Evolutionary conservation across 2,113 vertebrate species (phyloP).

Genomic region (Psilopsiagon aurifrons): DNA sequence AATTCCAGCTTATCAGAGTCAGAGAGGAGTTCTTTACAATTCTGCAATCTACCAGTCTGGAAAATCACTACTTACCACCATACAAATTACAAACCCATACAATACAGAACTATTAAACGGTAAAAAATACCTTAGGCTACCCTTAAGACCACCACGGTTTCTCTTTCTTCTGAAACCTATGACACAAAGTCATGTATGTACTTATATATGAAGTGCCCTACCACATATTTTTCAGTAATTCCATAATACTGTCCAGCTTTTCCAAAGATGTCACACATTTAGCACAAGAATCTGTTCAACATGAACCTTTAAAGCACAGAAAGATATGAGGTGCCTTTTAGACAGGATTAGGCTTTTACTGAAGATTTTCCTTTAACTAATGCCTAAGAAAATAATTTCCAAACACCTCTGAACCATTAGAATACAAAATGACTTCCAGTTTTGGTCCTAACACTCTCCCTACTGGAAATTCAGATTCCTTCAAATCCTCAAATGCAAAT

Average conservation of each 20-base stretch:
- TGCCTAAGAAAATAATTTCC: background rate
- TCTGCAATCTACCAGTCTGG: too few relatives aligned
- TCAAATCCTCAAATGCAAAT: background rate
- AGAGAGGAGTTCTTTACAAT: background rate
- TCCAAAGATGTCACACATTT: background rate
- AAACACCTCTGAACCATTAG: background rate
- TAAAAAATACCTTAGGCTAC: background rate
- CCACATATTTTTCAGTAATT: background rate
- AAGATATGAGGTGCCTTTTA: background rate
- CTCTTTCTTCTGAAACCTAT: background rate
- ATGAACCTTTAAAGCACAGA: background rate
- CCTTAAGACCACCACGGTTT: background rate
- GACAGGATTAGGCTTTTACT: background rate
- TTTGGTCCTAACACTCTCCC: background rate
- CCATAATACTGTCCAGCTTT: background rate
- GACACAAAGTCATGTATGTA: background rate
- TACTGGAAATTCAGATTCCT: background rate
- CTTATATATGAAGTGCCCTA: background rate
- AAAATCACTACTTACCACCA: background rate
- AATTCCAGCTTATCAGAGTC: background rate
- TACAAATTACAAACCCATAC: background rate
- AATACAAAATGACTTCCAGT: background rate
- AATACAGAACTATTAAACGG: background rate
- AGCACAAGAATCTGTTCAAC: background rate
- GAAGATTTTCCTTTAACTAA: background rate